A percentile compares a stretch with the other conserved stretches of the same genome.
phyloP scores from a whole-genome alignment of 2,888 invertebrate genomes.

The Cryptus viduatorius region DNA sequence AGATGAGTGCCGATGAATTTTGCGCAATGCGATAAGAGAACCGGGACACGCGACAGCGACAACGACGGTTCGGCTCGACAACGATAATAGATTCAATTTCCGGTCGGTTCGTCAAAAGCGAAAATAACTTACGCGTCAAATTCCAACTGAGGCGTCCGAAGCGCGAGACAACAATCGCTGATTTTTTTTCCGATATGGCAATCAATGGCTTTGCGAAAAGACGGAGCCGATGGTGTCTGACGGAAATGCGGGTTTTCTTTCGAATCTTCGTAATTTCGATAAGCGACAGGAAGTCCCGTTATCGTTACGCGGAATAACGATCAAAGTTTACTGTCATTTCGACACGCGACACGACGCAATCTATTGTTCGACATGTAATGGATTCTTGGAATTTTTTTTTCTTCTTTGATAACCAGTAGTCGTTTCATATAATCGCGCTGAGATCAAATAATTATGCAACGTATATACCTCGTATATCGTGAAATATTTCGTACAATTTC shows the following conservation, averaged over 20 bases:
- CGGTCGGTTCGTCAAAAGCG: constrained; percentile 27
- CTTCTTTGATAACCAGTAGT: not conserved
- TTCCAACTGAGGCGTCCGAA: not conserved
- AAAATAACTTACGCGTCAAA: not conserved
- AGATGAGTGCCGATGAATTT: not conserved
- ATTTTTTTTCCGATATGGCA: constrained; percentile 25
- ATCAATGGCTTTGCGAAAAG: not conserved
- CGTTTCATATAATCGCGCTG: too few species aligned
- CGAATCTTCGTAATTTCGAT: constrained; percentile 26
- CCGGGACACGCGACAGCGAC: not conserved
- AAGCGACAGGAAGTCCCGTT: constrained; percentile 11
- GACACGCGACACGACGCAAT: constrained; percentile 12
- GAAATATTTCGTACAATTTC: too few species aligned
- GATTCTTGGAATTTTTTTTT: not conserved
- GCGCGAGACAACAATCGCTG: constrained; percentile 22
- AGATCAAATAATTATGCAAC: too few species aligned
- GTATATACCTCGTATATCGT: too few species aligned
- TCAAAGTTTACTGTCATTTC: not conserved
- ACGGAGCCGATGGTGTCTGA: not conserved
- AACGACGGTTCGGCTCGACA: not conserved
- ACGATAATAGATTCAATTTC: constrained; percentile 60
- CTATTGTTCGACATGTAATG: not conserved
- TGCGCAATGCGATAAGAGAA: constrained; percentile 22
- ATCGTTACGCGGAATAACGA: constrained; percentile 10
- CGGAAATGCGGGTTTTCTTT: constrained; percentile 14